Evolutionary conservation across 2,113 vertebrate species (phyloP).

Genomic region (Polyodon spathula): DNA sequence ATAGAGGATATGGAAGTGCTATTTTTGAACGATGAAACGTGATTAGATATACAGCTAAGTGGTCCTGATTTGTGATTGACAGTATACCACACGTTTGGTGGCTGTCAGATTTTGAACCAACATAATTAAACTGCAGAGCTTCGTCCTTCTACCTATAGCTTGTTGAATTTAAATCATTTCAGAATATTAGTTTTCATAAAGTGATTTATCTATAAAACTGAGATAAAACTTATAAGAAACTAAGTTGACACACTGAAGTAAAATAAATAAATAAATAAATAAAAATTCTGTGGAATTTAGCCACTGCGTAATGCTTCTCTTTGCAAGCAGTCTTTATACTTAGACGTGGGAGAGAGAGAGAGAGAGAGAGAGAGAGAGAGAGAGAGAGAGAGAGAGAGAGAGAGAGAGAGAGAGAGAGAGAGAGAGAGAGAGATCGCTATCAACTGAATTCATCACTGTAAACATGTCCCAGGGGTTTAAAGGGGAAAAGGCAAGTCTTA

Average conservation of each 20-base stretch:
- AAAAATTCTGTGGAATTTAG: constrained; percentile 1
- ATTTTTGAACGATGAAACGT: too few species aligned
- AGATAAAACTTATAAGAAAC: background rate
- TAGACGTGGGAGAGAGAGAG: constrained; percentile 60
- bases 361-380: constrained; percentile 35
- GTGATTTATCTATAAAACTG: too few species aligned
- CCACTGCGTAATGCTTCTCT: constrained; percentile 44
- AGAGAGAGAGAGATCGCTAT: constrained; percentile 50
- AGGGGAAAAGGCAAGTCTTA: constrained; percentile 52
- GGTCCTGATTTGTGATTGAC: too few species aligned
- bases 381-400: constrained; percentile 55
- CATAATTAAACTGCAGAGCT: too few species aligned
- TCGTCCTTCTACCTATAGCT: too few species aligned
- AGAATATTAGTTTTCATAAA: too few species aligned
- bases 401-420: constrained; percentile 43
- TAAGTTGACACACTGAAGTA: background rate
- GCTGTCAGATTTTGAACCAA: too few species aligned
- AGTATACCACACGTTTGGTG: too few species aligned
- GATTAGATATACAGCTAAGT: too few species aligned
- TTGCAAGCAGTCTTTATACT: constrained; percentile 75
- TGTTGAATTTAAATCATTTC: too few species aligned
- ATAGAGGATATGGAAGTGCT: too few species aligned
- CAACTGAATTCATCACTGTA: constrained; percentile 72
- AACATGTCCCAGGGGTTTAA: constrained; percentile 68
- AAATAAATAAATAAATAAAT: background rate